Conservation (phyloP, 2,797 vertebrate genomes). For the Gobionotothen gibberifrons region DNA sequence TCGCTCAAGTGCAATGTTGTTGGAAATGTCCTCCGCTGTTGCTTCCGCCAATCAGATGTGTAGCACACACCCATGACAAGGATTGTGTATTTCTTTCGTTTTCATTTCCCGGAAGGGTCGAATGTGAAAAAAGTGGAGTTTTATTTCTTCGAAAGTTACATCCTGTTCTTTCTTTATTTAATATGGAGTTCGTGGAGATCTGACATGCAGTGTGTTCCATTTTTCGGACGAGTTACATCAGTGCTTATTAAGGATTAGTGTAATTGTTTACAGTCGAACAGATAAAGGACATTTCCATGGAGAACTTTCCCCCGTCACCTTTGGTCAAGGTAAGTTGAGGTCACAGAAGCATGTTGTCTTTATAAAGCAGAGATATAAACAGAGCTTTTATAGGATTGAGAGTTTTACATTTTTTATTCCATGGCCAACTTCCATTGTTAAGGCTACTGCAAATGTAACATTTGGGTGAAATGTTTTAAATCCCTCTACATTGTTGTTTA, state of each 20-base stretch:
- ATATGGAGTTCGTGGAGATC: conserved; percentile 3
- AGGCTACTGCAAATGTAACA: neutral
- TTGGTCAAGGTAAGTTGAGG: conserved; percentile 78
- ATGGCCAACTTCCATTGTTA: neutral
- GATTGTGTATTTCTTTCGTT: conserved; percentile 86
- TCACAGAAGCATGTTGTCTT: neutral
- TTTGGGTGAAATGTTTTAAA: neutral
- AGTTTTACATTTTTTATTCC: rapidly evolving
- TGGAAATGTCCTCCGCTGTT: conserved; percentile 31
- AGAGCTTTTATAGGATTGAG: neutral
- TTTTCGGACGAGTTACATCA: neutral
- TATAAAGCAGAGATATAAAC: neutral
- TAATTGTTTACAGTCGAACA: neutral
- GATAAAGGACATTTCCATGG: conserved; percentile 65
- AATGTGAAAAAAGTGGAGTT: conserved; percentile 57
- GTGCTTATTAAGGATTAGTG: conserved; percentile 1
- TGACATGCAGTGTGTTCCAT: neutral
- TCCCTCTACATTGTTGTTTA: neutral
- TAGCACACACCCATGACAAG: conserved; percentile 38
- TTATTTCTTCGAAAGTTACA: conserved; percentile 13
- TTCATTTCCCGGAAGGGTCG: conserved; percentile 89
- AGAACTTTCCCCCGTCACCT: conserved; percentile 62
- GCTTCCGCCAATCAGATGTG: conserved; percentile 52
- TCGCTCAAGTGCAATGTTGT: neutral
- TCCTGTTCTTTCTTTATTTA: neutral